Evolutionary conservation across 2,113 vertebrate genomes (phyloP).

Genomic region (Chaenogobius annularis): DNA sequence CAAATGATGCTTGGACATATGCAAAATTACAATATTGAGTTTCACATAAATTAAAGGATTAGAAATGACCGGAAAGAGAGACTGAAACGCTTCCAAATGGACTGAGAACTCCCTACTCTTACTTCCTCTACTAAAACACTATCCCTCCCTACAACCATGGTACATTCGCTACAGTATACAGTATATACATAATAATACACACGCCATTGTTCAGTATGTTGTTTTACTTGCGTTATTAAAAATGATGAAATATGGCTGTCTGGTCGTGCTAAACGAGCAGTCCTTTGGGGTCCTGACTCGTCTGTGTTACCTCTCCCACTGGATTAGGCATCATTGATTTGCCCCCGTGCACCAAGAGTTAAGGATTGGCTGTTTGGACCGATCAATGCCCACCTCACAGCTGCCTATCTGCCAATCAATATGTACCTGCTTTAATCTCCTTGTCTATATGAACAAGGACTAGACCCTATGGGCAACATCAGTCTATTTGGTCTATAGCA

Average conservation of each 20-base stretch:
- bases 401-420: constrained; percentile 63
- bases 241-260: neutral
- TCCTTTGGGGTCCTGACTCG: constrained; percentile 4
- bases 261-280: neutral
- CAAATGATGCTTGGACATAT: too few relatives aligned
- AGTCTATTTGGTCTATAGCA: neutral
- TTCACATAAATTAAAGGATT: too few relatives aligned
- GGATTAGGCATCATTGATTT: constrained; percentile 62
- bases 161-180: too few relatives aligned
- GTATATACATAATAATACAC: too few relatives aligned
- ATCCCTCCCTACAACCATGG: too few relatives aligned
- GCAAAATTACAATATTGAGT: too few relatives aligned
- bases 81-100: too few relatives aligned
- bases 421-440: constrained; percentile 64
- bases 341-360: constrained; percentile 41
- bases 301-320: constrained; percentile 25
- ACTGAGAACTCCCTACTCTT: too few relatives aligned
- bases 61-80: too few relatives aligned
- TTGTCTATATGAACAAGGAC: constrained; percentile 27
- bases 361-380: constrained; percentile 57
- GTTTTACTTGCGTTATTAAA: neutral
- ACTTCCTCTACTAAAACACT: too few relatives aligned
- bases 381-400: constrained; percentile 65
- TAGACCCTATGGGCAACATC: constrained; percentile 4
- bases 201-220: neutral